Percentiles rank a stretch among this genome's conserved stretches.
Conservation (phyloP, 2,888 invertebrate genomes). For the Tuberolachnus salignus region DNA sequence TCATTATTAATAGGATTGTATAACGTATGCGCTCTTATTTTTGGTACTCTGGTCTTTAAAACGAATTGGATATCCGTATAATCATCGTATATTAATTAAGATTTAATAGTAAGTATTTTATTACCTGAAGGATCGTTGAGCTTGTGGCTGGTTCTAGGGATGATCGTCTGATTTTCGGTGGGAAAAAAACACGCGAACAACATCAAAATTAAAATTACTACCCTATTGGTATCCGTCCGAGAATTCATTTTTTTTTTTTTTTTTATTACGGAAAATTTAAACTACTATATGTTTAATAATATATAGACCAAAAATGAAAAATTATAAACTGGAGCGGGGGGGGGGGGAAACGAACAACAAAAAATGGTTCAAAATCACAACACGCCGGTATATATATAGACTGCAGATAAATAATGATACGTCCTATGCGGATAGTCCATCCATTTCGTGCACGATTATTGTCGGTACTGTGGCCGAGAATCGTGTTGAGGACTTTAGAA, state of each 20-base stretch:
- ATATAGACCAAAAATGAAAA: neutral
- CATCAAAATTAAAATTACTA: conserved; percentile 13
- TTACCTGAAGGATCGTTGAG: conserved; percentile 45
- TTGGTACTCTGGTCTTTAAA: too few species aligned
- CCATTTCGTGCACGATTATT: conserved; percentile 49
- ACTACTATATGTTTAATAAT: neutral
- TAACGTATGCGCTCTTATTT: too few species aligned
- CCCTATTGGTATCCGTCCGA: neutral
- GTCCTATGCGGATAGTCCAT: conserved; percentile 13
- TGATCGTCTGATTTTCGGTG: conserved; percentile 7
- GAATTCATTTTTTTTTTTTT: conserved; percentile 41
- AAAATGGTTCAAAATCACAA: neutral
- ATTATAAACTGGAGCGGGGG: neutral
- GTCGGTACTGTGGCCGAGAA: conserved; percentile 10
- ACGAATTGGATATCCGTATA: too few species aligned
- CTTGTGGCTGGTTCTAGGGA: conserved; percentile 37
- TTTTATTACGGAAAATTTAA: neutral
- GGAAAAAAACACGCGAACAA: conserved; percentile 25
- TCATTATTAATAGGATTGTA: too few species aligned
- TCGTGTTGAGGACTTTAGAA: conserved; percentile 35
- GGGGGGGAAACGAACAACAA: too few species aligned
- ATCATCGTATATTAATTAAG: too few species aligned
- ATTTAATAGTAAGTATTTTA: neutral
- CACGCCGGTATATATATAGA: neutral
- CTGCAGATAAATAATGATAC: neutral